A percentile compares a stretch with the other conserved stretches of the same genome.
Conservation (phyloP, 2,888 invertebrate genomes). For the Lycocerus yunnanus region DNA sequence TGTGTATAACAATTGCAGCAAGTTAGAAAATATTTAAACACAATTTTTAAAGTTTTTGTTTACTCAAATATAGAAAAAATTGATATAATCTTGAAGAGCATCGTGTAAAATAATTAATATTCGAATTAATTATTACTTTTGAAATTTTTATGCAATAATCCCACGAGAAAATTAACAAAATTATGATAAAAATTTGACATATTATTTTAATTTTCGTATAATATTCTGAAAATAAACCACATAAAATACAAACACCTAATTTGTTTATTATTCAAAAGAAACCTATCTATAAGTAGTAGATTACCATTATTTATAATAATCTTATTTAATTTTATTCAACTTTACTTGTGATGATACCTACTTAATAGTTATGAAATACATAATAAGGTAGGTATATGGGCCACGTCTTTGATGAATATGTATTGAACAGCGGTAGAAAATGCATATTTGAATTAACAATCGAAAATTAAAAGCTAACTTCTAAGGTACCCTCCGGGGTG, state of each 20-base stretch:
- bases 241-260: background rate
- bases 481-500: slow-evolving; percentile 22
- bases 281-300: background rate
- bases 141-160: too few relatives aligned
- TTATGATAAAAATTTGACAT: background rate
- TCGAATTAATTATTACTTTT: too few relatives aligned
- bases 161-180: background rate
- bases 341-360: background rate
- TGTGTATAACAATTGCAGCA: too few relatives aligned
- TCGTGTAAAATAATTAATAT: too few relatives aligned
- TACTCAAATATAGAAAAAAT: too few relatives aligned
- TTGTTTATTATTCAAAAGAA: background rate
- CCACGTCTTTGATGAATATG: background rate
- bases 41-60: too few relatives aligned
- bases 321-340: background rate
- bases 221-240: background rate
- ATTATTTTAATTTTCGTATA: background rate
- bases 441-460: slow-evolving; percentile 21
- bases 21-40: too few relatives aligned
- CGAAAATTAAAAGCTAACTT: slow-evolving; percentile 23
- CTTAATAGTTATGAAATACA: background rate
- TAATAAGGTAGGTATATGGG: background rate
- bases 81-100: too few relatives aligned
- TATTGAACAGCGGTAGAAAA: slow-evolving; percentile 1
- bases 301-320: background rate